A percentile compares a stretch with the other conserved stretches of the same genome.
phyloP scores from a whole-genome alignment of 1,140 invertebrate species.

The Pinna nobilis region DNA sequence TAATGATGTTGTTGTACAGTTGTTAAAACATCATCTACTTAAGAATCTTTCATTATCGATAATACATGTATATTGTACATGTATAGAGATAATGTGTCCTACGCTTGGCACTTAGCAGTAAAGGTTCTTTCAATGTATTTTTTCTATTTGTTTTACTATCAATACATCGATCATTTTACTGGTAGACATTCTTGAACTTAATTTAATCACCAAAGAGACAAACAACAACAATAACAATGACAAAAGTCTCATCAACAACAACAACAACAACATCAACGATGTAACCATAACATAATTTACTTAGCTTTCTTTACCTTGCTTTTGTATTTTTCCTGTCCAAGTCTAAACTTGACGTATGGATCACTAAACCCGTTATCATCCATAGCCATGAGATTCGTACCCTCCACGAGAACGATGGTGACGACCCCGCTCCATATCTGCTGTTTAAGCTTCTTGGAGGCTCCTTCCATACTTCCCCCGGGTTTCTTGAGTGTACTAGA shows the following conservation, averaged over 20 bases:
- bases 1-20: too few species aligned
- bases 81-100: not conserved
- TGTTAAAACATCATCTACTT: too few species aligned
- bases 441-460: slow-evolving; percentile 75
- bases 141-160: too few species aligned
- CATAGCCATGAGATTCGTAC: slow-evolving; percentile 89
- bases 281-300: too few species aligned
- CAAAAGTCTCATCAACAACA: too few species aligned
- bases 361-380: slow-evolving; percentile 94
- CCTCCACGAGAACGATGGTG: slow-evolving; percentile 96
- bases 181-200: too few species aligned
- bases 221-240: too few species aligned
- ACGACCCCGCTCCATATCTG: slow-evolving; percentile 81
- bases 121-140: too few species aligned
- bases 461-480: slow-evolving; percentile 76
- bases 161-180: too few species aligned
- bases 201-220: too few species aligned
- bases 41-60: not conserved
- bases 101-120: too few species aligned
- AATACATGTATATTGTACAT: not conserved
- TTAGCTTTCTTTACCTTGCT: slow-evolving; percentile 95
- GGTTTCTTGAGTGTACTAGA: slow-evolving; percentile 67
- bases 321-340: slow-evolving; percentile 98
- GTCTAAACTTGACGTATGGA: slow-evolving; percentile 97
- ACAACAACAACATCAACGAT: too few species aligned